Conservation (phyloP, 2,113 vertebrate genomes). For the Eudyptes chrysolophus region DNA sequence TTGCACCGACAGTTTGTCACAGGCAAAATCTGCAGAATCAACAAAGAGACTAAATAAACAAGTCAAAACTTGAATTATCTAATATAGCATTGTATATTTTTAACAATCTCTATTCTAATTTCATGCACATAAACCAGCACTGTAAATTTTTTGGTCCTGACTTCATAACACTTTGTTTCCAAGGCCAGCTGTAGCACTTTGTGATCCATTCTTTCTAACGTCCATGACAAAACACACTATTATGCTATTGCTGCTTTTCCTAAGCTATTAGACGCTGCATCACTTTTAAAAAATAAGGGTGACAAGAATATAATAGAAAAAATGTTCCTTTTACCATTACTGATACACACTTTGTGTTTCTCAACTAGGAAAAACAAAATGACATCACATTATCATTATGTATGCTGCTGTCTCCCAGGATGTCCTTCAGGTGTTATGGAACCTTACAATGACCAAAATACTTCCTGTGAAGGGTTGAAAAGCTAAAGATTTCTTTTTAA, state of each 20-base stretch:
- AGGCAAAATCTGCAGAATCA: conserved; percentile 73
- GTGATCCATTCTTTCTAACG: conserved; percentile 47
- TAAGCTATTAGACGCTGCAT: conserved; percentile 21
- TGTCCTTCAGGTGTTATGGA: conserved; percentile 45
- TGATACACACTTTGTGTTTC: conserved; percentile 24
- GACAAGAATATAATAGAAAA: conserved; percentile 39
- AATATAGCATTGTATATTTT: conserved; percentile 55
- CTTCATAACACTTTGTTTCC: conserved; percentile 54
- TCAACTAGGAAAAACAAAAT: conserved; percentile 36
- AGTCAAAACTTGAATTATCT: conserved; percentile 67
- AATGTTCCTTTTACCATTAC: conserved; percentile 25
- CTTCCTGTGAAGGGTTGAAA: neutral
- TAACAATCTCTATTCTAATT: conserved; percentile 64
- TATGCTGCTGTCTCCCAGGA: conserved; percentile 7
- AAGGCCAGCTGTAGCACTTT: conserved; percentile 29
- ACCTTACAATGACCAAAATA: conserved; percentile 5
- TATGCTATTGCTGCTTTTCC: conserved; percentile 46
- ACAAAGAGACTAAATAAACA: conserved; percentile 71
- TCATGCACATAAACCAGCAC: conserved; percentile 51
- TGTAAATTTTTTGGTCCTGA: conserved; percentile 48
- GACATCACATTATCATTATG: conserved; percentile 28
- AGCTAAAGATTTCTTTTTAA: conserved; percentile 38
- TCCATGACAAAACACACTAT: conserved; percentile 40
- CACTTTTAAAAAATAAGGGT: conserved; percentile 54
- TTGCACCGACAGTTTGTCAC: conserved; percentile 69